Conservation (phyloP, 2,888 invertebrate species). For the Trissolcus japonicus region DNA sequence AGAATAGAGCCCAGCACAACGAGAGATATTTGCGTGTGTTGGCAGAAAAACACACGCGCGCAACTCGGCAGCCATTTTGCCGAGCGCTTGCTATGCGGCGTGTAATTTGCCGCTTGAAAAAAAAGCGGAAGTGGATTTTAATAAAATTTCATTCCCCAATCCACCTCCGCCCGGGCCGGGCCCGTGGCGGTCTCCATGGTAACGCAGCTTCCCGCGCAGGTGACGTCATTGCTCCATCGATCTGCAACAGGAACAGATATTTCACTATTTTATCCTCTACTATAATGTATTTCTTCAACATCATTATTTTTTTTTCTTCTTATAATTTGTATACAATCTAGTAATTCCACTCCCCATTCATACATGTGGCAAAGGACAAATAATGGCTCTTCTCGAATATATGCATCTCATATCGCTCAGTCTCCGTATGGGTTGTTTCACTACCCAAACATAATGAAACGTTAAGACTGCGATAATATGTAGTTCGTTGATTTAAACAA, state of each 20-base stretch:
- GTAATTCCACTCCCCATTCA: not conserved
- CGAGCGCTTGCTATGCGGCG: conserved; percentile 46
- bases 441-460: too few species aligned
- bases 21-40: conserved; percentile 8
- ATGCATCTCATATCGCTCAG: too few species aligned
- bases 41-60: conserved; percentile 18
- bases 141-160: conserved; percentile 72
- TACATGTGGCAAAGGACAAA: too few species aligned
- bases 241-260: conserved; percentile 68
- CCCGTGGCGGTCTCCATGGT: conserved; percentile 76
- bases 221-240: conserved; percentile 76
- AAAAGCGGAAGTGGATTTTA: conserved; percentile 70
- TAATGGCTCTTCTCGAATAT: too few species aligned
- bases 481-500: too few species aligned
- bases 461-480: too few species aligned
- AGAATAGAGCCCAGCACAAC: conserved; percentile 19
- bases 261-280: conserved; percentile 57
- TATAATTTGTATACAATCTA: not conserved
- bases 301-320: not conserved
- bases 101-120: conserved; percentile 58
- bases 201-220: conserved; percentile 75
- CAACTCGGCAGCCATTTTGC: conserved; percentile 51
- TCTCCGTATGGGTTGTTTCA: too few species aligned
- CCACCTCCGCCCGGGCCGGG: conserved; percentile 68
- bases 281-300: not conserved